Percentiles rank a stretch among this genome's conserved stretches.
phyloP scores from a whole-genome alignment of 2,888 invertebrate species.

The Plebejus anna region DNA sequence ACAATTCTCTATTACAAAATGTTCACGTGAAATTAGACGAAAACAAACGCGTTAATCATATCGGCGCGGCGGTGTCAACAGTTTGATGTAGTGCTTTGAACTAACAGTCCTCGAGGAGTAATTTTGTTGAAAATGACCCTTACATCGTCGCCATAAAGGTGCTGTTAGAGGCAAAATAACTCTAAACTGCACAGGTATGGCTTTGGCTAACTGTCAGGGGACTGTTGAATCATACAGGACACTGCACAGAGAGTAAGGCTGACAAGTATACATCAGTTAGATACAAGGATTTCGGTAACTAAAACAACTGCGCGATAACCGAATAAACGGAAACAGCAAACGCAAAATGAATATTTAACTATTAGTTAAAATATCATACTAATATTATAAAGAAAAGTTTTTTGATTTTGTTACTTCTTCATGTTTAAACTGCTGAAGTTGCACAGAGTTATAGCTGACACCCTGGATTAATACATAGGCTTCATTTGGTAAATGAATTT shows the following conservation, averaged over 20 bases:
- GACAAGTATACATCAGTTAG: background rate
- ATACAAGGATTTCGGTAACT: background rate
- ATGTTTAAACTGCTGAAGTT: too few relatives aligned
- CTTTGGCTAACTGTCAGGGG: background rate
- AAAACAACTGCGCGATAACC: background rate
- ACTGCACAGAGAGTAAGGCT: conserved; percentile 1
- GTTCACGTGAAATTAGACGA: background rate
- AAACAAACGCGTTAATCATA: conserved; percentile 4
- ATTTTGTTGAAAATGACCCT: background rate
- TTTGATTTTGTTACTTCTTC: too few relatives aligned
- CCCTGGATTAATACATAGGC: too few relatives aligned
- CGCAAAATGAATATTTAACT: background rate
- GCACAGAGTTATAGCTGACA: too few relatives aligned
- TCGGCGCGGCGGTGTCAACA: conserved; percentile 10
- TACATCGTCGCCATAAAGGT: background rate
- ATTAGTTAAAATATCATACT: too few relatives aligned
- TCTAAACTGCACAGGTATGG: background rate
- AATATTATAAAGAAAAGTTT: too few relatives aligned
- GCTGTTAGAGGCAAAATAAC: background rate
- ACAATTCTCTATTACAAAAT: background rate
- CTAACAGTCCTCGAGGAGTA: background rate
- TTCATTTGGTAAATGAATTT: too few relatives aligned
- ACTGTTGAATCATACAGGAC: background rate
- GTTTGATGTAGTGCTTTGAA: background rate
- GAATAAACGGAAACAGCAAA: background rate